Conservation (phyloP, 2,888 invertebrate species). For the Noctua comes region DNA sequence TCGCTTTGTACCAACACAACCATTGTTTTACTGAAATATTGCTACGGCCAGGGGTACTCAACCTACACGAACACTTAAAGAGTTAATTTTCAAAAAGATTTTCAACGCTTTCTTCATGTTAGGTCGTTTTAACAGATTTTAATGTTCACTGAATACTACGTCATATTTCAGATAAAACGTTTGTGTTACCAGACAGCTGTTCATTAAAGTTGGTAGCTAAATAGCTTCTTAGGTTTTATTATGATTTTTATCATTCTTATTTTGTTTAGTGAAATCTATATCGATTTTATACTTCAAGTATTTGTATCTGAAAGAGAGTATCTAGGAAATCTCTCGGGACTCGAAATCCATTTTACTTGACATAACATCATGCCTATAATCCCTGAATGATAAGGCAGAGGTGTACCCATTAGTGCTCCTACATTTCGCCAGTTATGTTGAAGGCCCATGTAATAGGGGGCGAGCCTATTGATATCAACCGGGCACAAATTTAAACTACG, state of each 20-base stretch:
- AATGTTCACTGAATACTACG: constrained; percentile 34
- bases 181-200: constrained; percentile 18
- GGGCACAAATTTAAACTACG: too few species aligned
- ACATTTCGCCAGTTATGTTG: too few species aligned
- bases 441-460: too few species aligned
- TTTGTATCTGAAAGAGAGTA: not conserved
- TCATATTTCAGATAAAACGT: constrained; percentile 23
- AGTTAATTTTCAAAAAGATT: constrained; percentile 7
- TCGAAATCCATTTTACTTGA: not conserved
- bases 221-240: not conserved
- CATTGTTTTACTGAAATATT: constrained; percentile 89
- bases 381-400: too few species aligned
- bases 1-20: constrained; percentile 75
- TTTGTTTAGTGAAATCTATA: not conserved
- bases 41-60: constrained; percentile 73
- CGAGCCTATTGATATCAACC: too few species aligned
- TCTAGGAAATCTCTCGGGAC: not conserved
- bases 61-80: constrained; percentile 48
- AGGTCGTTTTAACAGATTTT: constrained; percentile 15
- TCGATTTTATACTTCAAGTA: not conserved
- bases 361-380: too few species aligned
- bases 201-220: not conserved
- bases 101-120: not conserved
- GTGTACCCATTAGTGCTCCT: too few species aligned
- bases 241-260: not conserved